These are phyloP conservation scores for Marasmarcha lunaedactyla DNA, from an alignment of 2,888 invertebrate genomes.

Conservation along the genomic window DNA sequence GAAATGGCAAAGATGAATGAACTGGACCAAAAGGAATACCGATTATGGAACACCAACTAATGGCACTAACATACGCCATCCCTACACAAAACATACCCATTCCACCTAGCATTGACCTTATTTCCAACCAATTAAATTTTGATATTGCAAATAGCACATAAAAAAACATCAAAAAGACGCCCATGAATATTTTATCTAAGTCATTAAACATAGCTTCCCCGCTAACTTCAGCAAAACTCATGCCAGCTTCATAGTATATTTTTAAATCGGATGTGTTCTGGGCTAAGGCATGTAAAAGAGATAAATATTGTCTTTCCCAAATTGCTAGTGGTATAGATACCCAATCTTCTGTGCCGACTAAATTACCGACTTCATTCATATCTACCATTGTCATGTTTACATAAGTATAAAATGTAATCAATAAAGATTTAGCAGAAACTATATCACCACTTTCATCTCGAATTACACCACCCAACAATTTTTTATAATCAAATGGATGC, in stretches of 20 bases:
- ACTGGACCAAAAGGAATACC: constrained; percentile 84
- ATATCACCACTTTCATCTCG: constrained; percentile 72
- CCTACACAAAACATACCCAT: constrained; percentile 79
- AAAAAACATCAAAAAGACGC: constrained; percentile 78
- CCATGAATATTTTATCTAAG: constrained; percentile 75
- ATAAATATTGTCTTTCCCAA: constrained; percentile 73
- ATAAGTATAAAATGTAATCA: constrained; percentile 73
- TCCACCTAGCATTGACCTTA: constrained; percentile 74
- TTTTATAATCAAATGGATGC: constrained; percentile 73
- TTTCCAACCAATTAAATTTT: constrained; percentile 79
- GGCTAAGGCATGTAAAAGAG: constrained; percentile 42
- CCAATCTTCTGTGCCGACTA: constrained; percentile 82
- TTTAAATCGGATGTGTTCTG: constrained; percentile 36
- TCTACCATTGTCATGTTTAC: constrained; percentile 77
- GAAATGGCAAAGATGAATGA: constrained; percentile 84
- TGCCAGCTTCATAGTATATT: constrained; percentile 70
- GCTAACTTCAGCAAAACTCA: constrained; percentile 84
- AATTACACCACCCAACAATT: constrained; percentile 72
- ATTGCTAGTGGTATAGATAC: constrained; percentile 69
- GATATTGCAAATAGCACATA: constrained; percentile 82
- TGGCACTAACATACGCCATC: constrained; percentile 78
- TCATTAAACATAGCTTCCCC: constrained; percentile 79
- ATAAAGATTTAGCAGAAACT: constrained; percentile 72
- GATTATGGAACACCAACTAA: constrained; percentile 78
- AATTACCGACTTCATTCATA: constrained; percentile 75